Percentiles rank a stretch among this genome's conserved stretches.
Evolutionary conservation across 2,888 invertebrate species (phyloP).

Genomic region (Argyra leucocephala): DNA sequence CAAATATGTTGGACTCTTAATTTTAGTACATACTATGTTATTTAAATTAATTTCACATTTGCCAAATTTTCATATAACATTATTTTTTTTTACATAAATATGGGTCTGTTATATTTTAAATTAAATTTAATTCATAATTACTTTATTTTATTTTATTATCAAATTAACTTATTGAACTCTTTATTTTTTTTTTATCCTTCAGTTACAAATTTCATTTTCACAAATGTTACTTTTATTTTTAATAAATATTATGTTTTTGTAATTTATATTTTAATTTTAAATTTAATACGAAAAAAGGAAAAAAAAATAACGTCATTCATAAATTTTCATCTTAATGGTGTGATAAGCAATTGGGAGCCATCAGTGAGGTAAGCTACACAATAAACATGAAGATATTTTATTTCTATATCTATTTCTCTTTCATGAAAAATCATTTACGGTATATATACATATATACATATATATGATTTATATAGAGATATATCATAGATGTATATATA

Average conservation of each 20-base stretch:
- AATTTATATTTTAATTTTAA: constrained; percentile 12
- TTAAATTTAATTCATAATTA: too few species aligned
- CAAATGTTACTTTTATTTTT: neutral
- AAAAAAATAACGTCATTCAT: constrained; percentile 11
- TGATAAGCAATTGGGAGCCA: constrained; percentile 46
- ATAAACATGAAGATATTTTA: constrained; percentile 35
- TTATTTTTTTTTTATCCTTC: neutral
- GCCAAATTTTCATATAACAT: too few species aligned
- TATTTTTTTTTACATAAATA: too few species aligned
- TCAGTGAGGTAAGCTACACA: constrained; percentile 46
- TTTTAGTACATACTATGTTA: too few species aligned
- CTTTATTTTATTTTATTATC: neutral
- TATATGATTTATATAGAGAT: too few species aligned
- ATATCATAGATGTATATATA: too few species aligned
- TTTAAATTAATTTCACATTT: too few species aligned
- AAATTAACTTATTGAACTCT: too few species aligned
- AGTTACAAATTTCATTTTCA: neutral
- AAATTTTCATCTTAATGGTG: constrained; percentile 40
- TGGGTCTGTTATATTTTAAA: too few species aligned
- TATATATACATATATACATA: constrained; percentile 10
- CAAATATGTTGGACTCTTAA: too few species aligned
- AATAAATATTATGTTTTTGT: too few species aligned
- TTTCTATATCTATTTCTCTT: constrained; percentile 11
- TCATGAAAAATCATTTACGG: constrained; percentile 17
- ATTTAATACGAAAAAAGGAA: constrained; percentile 7